Conservation (phyloP, 1,140 invertebrate genomes). For the Drosophila guanche region DNA sequence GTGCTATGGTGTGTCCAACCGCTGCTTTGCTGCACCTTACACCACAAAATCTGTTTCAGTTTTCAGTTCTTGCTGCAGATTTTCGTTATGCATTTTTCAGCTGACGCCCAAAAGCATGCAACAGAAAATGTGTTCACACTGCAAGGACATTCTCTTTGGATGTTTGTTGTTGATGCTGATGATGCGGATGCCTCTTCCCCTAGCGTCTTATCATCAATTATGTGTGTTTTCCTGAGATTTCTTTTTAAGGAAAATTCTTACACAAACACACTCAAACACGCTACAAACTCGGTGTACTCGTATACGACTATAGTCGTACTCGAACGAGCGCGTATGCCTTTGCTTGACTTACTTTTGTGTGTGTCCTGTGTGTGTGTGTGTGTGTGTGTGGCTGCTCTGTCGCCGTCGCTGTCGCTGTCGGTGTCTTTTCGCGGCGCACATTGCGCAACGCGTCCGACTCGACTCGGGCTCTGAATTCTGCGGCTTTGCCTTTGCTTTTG, state of each 20-base stretch:
- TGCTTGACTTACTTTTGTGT: constrained; percentile 62
- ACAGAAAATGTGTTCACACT: not conserved
- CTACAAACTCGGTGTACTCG: too few relatives aligned
- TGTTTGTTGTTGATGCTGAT: constrained; percentile 12
- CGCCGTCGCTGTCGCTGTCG: constrained; percentile 53
- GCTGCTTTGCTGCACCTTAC: constrained; percentile 1
- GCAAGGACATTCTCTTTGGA: constrained; percentile 11
- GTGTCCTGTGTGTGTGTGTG: not conserved
- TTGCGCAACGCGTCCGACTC: constrained; percentile 69
- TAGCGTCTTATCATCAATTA: constrained; percentile 19
- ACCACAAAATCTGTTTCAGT: constrained; percentile 2
- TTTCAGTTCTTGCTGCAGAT: not conserved
- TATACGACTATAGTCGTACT: too few relatives aligned
- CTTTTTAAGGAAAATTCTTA: constrained; percentile 25
- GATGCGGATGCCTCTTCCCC: constrained; percentile 20
- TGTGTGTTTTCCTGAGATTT: constrained; percentile 10
- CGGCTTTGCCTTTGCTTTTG: constrained; percentile 14
- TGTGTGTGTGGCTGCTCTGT: not conserved
- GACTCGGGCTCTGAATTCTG: constrained; percentile 38
- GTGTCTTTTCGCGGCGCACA: constrained; percentile 56
- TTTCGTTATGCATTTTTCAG: constrained; percentile 12
- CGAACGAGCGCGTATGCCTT: constrained; percentile 1
- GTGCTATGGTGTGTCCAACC: not conserved
- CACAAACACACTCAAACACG: constrained; percentile 28
- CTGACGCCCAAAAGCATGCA: constrained; percentile 45